Evolutionary conservation across 2,888 invertebrate genomes (phyloP), one percentile per base, ranked within the genome.

Genomic region (Alloscopus bannaensis): DNA sequence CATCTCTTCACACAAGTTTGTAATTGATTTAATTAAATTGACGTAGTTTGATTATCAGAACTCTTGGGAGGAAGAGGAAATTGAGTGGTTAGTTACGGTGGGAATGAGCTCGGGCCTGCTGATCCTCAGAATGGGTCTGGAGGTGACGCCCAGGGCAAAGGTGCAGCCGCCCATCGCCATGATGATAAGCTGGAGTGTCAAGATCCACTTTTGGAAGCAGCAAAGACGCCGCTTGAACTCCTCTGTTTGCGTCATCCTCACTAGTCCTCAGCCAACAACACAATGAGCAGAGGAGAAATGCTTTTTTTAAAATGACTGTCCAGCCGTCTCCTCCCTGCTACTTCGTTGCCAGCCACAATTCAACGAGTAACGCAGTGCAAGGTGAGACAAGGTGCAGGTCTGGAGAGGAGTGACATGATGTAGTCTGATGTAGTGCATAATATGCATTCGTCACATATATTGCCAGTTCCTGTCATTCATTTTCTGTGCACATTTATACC

Each of bases 71-170:
- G 1, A 50, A 18, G 22, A 11, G n/a, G n/a, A n/a, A n/a, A n/a
- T n/a, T n/a, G 81, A 50, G 59, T 18, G 3, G 29, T 59, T 24
- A 1, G 18, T 11, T 18, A 59, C 84, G 29, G 70, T 47, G 16
- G 31, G 31, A 40, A 52, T 40, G 40, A 59, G 66, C 1, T 83
- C 78, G 6, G 55, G 29, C n/a, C 52, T 57, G 0, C 80, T 81
- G 13, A 85, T 75, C 1, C 85, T 78, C 16, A 85, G 69, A 52
- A 85, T 78, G 0, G 85, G 82, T n/a, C 85, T 76, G 13, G 76
- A 59, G 20, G 60, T 73, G 2, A 85, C 84, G 0, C 81, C 81
- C 3, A 85, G 75, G 2, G 68, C 77, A 57, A 85, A 84, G 8
- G 76, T 76, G 20, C 70, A 64, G 16, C 80, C 81, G 24, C 84